These are phyloP conservation scores for Muschampia plurimacula DNA, from an alignment of 2,888 invertebrate genomes.

Conservation along the genomic window DNA sequence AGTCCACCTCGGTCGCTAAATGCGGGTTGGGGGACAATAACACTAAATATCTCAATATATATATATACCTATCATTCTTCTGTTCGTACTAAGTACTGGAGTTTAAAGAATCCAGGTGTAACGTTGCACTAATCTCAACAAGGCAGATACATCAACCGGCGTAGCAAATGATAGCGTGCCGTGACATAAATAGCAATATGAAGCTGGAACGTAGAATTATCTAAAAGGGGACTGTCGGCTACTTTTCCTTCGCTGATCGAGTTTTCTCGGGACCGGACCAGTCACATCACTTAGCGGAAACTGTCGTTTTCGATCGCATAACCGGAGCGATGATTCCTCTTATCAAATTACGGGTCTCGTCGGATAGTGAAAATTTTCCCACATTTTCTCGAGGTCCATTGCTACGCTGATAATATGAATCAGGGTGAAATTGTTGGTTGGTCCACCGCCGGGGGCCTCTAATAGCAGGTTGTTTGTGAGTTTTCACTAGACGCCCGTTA, in stretches of 20 bases:
- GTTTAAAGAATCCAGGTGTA: neutral
- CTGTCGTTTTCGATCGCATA: conserved; percentile 79
- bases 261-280: conserved; percentile 75
- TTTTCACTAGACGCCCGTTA: conserved; percentile 78
- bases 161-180: conserved; percentile 46
- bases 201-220: conserved; percentile 54
- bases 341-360: conserved; percentile 79
- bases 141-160: conserved; percentile 1
- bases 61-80: too few relatives aligned
- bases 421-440: conserved; percentile 80
- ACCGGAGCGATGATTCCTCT: conserved; percentile 79
- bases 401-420: conserved; percentile 80
- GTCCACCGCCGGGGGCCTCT: conserved; percentile 73
- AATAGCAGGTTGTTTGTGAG: conserved; percentile 79
- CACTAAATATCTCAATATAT: too few relatives aligned
- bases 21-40: too few relatives aligned
- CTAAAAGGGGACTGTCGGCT: conserved; percentile 67
- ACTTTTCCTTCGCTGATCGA: conserved; percentile 75
- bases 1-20: too few relatives aligned
- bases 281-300: conserved; percentile 76
- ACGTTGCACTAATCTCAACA: neutral
- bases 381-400: conserved; percentile 74
- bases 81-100: neutral
- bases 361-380: conserved; percentile 82
- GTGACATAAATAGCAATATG: conserved; percentile 53